These are phyloP conservation scores for Umimayanthus kanabou DNA, from an alignment of 92 coral and sea anemone species.

Conservation along the genomic window DNA sequence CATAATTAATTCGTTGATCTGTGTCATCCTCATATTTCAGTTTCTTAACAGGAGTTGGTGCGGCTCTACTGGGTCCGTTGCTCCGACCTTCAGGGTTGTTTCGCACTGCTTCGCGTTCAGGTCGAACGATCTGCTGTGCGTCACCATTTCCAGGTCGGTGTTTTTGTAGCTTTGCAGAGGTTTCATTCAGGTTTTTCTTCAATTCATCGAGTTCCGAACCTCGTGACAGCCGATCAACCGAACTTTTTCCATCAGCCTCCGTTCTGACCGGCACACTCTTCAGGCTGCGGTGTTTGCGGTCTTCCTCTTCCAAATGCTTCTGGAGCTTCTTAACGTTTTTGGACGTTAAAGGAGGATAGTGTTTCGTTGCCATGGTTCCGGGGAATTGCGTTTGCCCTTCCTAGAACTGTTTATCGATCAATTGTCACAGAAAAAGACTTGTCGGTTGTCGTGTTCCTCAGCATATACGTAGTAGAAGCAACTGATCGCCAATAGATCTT, in stretches of 20 bases:
- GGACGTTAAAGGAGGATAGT: slow-evolving; percentile 23
- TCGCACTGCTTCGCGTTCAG: slow-evolving; percentile 22
- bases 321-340: slow-evolving; percentile 20
- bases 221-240: neutral
- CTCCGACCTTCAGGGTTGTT: slow-evolving; percentile 32
- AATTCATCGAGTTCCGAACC: neutral
- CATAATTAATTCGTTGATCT: neutral
- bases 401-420: neutral
- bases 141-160: neutral
- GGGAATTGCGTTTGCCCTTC: neutral
- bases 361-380: neutral
- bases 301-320: slow-evolving; percentile 22
- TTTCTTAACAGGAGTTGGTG: neutral
- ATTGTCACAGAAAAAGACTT: neutral
- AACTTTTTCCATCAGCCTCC: slow-evolving; percentile 37
- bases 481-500: neutral
- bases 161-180: neutral
- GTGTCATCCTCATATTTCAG: neutral
- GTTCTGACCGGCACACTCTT: slow-evolving; percentile 16
- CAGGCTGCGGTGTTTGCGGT: neutral
- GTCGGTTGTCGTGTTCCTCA: neutral
- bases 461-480: neutral
- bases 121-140: neutral
- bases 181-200: neutral
- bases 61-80: slow-evolving; percentile 18